Percentiles rank a stretch among this genome's conserved stretches.
phyloP scores from a whole-genome alignment of 1,140 invertebrate species.

The Elymnias hypermnestra region DNA sequence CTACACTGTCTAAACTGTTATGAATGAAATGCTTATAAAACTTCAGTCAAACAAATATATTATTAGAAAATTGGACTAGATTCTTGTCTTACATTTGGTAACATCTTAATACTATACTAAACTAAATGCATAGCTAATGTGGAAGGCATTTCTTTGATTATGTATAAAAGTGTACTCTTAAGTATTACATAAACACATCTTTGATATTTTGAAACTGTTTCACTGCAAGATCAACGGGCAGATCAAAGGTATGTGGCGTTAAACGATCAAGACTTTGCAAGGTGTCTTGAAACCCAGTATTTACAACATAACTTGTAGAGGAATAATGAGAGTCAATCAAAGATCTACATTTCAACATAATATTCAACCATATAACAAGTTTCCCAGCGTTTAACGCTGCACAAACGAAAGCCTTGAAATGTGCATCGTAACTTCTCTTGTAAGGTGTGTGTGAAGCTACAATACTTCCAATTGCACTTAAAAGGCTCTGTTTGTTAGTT shows the following conservation, averaged over 20 bases:
- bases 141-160: conserved; percentile 36
- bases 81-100: not conserved
- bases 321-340: conserved; percentile 94
- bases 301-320: conserved; percentile 95
- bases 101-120: conserved; percentile 8
- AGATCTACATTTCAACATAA: conserved; percentile 92
- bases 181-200: conserved; percentile 91
- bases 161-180: conserved; percentile 25
- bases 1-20: too few relatives aligned
- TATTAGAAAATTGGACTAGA: not conserved
- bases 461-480: conserved; percentile 95
- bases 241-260: conserved; percentile 90
- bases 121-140: conserved; percentile 32
- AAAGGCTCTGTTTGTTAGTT: conserved; percentile 93
- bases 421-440: conserved; percentile 95
- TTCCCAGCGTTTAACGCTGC: conserved; percentile 94
- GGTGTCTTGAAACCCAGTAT: conserved; percentile 98
- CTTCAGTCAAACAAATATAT: too few relatives aligned
- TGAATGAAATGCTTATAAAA: too few relatives aligned
- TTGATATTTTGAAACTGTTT: conserved; percentile 98
- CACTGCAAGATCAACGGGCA: conserved; percentile 96
- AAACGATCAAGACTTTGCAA: conserved; percentile 93
- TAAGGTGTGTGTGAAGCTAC: conserved; percentile 93
- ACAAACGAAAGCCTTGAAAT: conserved; percentile 99
- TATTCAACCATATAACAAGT: conserved; percentile 92